Conservation (phyloP, 2,113 vertebrate species). For the Etia nguti region DNA sequence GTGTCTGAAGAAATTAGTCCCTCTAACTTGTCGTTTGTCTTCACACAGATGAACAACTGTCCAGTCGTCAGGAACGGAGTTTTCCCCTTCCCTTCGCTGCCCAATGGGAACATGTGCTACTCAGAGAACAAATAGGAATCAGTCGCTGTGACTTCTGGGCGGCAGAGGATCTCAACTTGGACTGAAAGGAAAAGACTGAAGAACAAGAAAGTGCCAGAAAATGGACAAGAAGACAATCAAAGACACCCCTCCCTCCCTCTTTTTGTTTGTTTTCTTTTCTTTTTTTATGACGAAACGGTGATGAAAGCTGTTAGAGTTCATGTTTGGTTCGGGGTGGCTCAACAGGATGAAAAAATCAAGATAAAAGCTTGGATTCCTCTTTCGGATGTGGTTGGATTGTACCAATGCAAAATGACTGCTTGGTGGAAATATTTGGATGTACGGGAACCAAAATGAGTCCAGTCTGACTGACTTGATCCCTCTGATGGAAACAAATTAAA, state of each 20-base stretch:
- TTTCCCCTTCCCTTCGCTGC: slow-evolving; percentile 33
- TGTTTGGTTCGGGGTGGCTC: background rate
- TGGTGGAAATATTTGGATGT: background rate
- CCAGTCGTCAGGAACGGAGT: slow-evolving; percentile 32
- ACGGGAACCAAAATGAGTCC: background rate
- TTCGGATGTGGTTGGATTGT: background rate
- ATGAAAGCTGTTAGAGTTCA: background rate
- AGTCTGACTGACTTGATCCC: background rate
- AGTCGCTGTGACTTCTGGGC: slow-evolving; percentile 4
- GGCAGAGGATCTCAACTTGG: background rate
- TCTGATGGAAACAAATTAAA: background rate
- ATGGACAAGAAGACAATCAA: background rate
- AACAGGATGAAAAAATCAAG: background rate
- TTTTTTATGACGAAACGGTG: background rate
- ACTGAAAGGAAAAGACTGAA: slow-evolving; percentile 23
- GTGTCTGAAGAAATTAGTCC: background rate
- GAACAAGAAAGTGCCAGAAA: background rate
- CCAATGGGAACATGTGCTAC: slow-evolving; percentile 48
- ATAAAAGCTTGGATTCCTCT: background rate
- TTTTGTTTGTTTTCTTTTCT: background rate
- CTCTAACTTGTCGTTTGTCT: background rate
- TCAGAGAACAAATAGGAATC: slow-evolving; percentile 56
- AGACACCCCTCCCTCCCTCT: background rate
- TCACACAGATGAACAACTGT: slow-evolving; percentile 53
- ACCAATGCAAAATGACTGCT: background rate